phyloP scores from a whole-genome alignment of 2,113 vertebrate species.

The Xiphias gladius region DNA sequence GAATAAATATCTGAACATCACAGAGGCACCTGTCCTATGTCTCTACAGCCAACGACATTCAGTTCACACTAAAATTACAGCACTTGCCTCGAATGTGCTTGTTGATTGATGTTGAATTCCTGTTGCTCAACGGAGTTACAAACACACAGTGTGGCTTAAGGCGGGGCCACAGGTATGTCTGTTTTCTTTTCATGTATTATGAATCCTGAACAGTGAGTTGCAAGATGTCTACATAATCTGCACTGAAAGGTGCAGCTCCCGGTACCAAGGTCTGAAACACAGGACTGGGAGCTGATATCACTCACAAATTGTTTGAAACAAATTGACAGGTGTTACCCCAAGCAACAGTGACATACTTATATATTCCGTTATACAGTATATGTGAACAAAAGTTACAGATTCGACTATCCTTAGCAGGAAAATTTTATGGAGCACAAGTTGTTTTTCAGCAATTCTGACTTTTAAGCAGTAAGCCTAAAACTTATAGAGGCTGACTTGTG shows the following conservation, averaged over 20 bases:
- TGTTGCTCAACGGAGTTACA: conserved; percentile 34
- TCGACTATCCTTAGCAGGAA: background rate
- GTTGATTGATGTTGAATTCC: conserved; percentile 32
- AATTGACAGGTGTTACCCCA: background rate
- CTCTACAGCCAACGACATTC: background rate
- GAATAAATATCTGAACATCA: background rate
- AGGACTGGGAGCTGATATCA: background rate
- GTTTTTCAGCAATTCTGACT: no score
- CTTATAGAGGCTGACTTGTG: background rate
- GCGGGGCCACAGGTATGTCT: conserved; percentile 69
- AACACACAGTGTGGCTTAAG: conserved; percentile 24
- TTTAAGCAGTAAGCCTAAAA: no score
- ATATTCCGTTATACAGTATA: background rate
- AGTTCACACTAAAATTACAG: background rate
- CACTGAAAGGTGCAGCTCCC: conserved; percentile 11
- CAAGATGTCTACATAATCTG: background rate
- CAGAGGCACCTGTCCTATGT: conserved; percentile 17
- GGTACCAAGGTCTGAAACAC: background rate
- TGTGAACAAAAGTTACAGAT: background rate
- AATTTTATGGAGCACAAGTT: background rate
- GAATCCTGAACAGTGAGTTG: conserved; percentile 27
- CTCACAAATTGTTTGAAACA: background rate
- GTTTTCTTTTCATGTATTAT: conserved; percentile 44
- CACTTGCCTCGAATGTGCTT: conserved; percentile 46
- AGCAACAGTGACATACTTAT: background rate